These are phyloP conservation scores for Cryptosula pallasiana DNA, from an alignment of 2,888 invertebrate species.

Conservation along the genomic window DNA sequence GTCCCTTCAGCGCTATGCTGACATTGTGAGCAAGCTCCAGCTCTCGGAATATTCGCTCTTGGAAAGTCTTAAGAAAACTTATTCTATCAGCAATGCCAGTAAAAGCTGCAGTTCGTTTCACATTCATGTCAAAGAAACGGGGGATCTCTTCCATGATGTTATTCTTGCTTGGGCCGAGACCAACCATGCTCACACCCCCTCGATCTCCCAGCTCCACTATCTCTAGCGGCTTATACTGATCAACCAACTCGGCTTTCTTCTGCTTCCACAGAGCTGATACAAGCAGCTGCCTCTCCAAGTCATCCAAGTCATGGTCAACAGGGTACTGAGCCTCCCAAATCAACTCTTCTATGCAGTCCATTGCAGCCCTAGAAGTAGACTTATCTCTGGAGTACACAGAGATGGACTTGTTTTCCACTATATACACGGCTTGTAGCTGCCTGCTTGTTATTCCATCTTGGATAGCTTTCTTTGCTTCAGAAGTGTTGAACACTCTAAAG, in stretches of 20 bases:
- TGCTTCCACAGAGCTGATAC: background rate
- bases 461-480: background rate
- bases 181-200: background rate
- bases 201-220: background rate
- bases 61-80: background rate
- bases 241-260: background rate
- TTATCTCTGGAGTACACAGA: background rate
- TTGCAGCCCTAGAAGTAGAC: background rate
- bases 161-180: background rate
- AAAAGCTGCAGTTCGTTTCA: background rate
- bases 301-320: background rate
- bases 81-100: background rate
- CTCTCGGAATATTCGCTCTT: background rate
- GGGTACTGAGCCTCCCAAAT: conserved; percentile 21
- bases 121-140: background rate
- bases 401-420: background rate
- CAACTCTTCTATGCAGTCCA: background rate
- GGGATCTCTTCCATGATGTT: conserved; percentile 5
- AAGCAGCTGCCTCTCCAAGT: background rate
- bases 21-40: background rate
- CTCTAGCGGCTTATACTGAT: background rate
- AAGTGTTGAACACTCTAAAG: background rate
- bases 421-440: background rate
- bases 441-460: background rate
- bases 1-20: background rate